Base-by-base conservation (phyloP, 2,113 vertebrate species). In the Datnioides undecimradiatus region DNA sequence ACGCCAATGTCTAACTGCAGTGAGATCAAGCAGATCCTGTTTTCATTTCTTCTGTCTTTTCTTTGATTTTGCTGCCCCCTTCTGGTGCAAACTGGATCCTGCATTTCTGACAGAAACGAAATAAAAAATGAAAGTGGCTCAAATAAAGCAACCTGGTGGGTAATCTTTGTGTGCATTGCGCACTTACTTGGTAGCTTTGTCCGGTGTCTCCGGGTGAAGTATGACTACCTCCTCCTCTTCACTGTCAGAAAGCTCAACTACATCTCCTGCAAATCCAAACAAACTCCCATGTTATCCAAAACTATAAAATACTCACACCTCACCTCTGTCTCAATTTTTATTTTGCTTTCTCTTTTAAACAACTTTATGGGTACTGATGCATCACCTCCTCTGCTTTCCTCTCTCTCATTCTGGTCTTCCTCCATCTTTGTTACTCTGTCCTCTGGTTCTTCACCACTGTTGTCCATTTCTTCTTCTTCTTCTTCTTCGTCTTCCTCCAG, bases 141-240 rank as follows among this genome's bases (percentile, higher is more conserved):
- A 19, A 0, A 27, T 16, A 48, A 51, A 68, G 33, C 7, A 36
- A 46, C 19, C 21, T 3, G 9, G 34, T 14, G 0, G 9, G 34
- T 14, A 0, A 36, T 63, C 10, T 2, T 9, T 16, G 29, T n/a
- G 19, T 12, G 41, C 29, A 49, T 2, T n/a, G 7, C 59, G 1
- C 13, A 17, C 70, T 94, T 93, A 98, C 97, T 94, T 96, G 45
- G 87, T 83, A 90, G 87, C 88, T 86, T 89, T 93, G 29, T 79
- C 79, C 63, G 83, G 8, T 23, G 85, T 83, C 73, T 95, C 92
- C 9, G 96, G 94, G 21, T 97, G 93, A 66, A 99, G 93, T 83
- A 99, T 95, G 71, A 99, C 86, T 58, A 97, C 96, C 13, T 99
- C 97, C 59, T 99, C 98, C 68, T 99, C 98, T 87, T 99, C 98